Base-by-base conservation (phyloP, 2,888 invertebrate genomes). In the Leptopilina syphax region DNA sequence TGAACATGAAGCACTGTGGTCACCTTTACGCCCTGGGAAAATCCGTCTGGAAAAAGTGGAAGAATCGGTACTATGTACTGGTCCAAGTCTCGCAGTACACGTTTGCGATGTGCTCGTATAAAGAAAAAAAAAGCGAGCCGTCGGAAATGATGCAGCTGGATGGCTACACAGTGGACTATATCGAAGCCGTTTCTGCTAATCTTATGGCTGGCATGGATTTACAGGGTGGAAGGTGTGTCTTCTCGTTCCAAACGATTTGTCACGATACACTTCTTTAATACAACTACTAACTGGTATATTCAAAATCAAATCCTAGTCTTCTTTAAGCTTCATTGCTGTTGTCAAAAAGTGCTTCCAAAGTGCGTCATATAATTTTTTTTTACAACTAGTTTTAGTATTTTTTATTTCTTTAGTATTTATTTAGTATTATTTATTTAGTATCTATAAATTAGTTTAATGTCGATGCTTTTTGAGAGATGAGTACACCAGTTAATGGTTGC, bases 61-160 rank as follows among this genome's bases (percentile, higher is more conserved):
- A 99, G 93, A 97, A 98, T 89, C 94, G 99, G 80, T 99, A 99
- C 93, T 99, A 97, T 94, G 98, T 99, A 84, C 94, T 99, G 85
- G 99, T 99, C 73, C 99, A 99, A 95, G 99, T 99, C 67, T 99
- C 99, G 83, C 99, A 99, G 93, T 99, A 99, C 93, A 99, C 99
- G 63, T 99, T 99, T 93, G 99, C 99, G 67, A 97, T 99, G 95
- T 99, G 99, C 93, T 99, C 98, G 88, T 99, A 99, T 92, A 97
- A 99, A 92, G 99, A 99, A 93, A 99, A 99, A 94, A 99, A 99
- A 93, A 97, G 98, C 41, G 99, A 99, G 92, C 99, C 99, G 13
- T 98, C 98, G 44, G 99, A 99, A 93, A 99, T 99, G 97, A 98
- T 99, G 97, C 99, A 99, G 93, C 94, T 99, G 80, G 99, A 99